Evolutionary conservation across 2,113 vertebrate species (phyloP), one percentile per base, ranked within the genome.

Genomic region (Paradoxurus hermaphroditus): DNA sequence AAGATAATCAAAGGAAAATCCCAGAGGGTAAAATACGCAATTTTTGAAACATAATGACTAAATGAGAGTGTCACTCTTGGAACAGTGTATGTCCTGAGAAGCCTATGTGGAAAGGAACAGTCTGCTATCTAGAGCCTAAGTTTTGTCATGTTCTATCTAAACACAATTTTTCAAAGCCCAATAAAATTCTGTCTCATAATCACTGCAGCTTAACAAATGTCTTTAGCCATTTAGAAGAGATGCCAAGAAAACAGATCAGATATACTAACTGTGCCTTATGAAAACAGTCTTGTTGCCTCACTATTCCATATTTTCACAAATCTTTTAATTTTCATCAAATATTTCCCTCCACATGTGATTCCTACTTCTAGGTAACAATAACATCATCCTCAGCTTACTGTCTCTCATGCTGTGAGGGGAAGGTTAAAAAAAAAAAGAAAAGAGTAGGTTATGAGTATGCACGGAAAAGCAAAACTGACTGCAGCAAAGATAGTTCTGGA

Each of bases 261-360:
- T 87, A 39, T 18, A 81, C 79, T 27, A 84, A 62, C 91, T 16
- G 0, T 16, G 39, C 21, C 36, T 83, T 89, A 46, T 44, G 62
- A 94, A 97, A 94, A 79, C 36, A 79, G 12, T 29, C 34, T 15
- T 86, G 63, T 67, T 36, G 70, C 16, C 46, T 78, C 19, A 65
- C 14, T 86, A 11, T 49, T 86, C 31, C 39, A 21, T 68, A 46
- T 49, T 78, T 91, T 87, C 63, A 56, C 4, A 91, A 79, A 53
- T 88, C 44, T 95, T 94, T 78, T 46, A 39, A 68, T 51, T 81
- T 90, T 91, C 62, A 88, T 95, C 70, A 95, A 56, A 10, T 67
- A 62, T 68, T 56, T 86, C 59, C 41, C 13, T 91, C 36, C 23
- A 46, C 29, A 18, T 84, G 18, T 12, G 56, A 90, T 67, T 83